phyloP scores from a whole-genome alignment of 2,113 vertebrate genomes.

The Cyprinodon brontotheroides region DNA sequence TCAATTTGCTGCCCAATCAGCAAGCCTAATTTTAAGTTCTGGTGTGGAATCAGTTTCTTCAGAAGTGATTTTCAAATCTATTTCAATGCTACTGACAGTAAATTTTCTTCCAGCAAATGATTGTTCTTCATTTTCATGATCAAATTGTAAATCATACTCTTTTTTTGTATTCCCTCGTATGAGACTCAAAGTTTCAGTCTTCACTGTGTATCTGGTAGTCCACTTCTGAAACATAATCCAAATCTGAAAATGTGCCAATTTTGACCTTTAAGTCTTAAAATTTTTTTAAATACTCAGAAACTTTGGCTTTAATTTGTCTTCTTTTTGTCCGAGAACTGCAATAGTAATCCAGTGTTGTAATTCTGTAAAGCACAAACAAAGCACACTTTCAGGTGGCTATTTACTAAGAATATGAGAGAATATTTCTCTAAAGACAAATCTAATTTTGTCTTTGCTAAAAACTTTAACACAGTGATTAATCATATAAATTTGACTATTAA shows the following conservation, averaged over 20 bases:
- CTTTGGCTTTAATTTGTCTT: not conserved
- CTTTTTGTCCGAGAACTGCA: not conserved
- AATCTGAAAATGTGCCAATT: not conserved
- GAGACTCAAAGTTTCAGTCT: not conserved
- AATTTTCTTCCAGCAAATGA: no score
- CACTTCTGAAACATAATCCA: not conserved
- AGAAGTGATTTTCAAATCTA: not conserved
- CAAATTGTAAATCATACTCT: not conserved
- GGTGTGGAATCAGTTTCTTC: not conserved
- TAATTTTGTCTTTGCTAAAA: no score
- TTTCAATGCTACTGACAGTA: not conserved
- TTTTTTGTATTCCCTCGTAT: not conserved
- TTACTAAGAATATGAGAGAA: no score
- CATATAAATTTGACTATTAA: no score
- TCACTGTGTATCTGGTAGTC: not conserved
- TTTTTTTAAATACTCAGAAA: not conserved
- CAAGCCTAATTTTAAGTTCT: not conserved
- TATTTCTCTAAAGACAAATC: no score
- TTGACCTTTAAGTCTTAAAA: not conserved
- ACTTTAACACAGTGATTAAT: no score
- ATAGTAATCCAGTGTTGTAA: not conserved
- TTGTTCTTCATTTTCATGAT: not conserved
- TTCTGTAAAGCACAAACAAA: not conserved
- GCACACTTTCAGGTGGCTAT: no score
- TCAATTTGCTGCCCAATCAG: not conserved